These are phyloP conservation scores for Gobiocypris rarus DNA, from an alignment of 2,113 vertebrate genomes.

Conservation along the genomic window DNA sequence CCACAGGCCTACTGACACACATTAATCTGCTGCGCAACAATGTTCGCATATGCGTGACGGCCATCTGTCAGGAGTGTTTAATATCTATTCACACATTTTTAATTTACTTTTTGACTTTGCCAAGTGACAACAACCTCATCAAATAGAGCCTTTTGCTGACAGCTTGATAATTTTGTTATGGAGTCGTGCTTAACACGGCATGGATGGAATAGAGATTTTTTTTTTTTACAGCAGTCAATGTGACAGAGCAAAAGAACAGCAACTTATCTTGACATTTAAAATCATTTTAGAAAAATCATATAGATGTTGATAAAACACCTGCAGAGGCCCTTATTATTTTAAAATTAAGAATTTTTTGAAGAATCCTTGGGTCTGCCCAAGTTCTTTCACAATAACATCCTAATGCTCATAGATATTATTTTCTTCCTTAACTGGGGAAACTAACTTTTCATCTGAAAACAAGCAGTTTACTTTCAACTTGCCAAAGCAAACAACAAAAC, in stretches of 20 bases:
- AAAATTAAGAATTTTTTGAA: not conserved
- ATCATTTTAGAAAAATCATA: too few species aligned
- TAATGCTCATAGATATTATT: slow-evolving; percentile 4
- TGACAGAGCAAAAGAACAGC: not conserved
- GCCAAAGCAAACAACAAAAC: slow-evolving; percentile 74
- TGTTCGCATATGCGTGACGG: not conserved
- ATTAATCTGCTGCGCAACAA: not conserved
- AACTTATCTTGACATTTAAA: not conserved
- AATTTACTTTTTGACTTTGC: not conserved
- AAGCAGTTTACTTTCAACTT: slow-evolving; percentile 67
- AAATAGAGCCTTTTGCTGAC: not conserved
- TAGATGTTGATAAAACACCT: not conserved
- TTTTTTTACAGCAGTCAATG: not conserved
- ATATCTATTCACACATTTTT: not conserved
- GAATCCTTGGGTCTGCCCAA: not conserved
- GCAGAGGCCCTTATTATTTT: not conserved
- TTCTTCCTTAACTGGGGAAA: not conserved
- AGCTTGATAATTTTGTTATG: not conserved
- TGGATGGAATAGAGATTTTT: not conserved
- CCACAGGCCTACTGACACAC: slow-evolving; percentile 23
- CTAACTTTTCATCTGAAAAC: slow-evolving; percentile 49
- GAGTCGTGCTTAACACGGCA: not conserved
- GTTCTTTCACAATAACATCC: not conserved
- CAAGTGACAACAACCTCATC: slow-evolving; percentile 16
- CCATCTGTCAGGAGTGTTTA: slow-evolving; percentile 2